Evolutionary conservation across 2,113 vertebrate genomes (phyloP).

Genomic region (Tretioscincus oriximinensis): DNA sequence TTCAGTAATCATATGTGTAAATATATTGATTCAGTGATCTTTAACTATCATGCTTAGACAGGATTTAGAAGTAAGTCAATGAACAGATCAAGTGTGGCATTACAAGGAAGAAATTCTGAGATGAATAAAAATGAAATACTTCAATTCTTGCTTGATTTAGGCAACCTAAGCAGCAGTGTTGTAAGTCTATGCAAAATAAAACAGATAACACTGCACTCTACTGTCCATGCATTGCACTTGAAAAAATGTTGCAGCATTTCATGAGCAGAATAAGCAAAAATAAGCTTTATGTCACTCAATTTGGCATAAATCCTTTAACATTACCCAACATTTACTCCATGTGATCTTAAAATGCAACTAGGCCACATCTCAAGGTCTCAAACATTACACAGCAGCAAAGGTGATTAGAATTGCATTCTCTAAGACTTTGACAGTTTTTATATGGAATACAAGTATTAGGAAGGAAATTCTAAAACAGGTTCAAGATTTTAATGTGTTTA

Average conservation of each 20-base stretch:
- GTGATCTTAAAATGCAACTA: not conserved
- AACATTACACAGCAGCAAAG: not conserved
- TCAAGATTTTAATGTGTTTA: not conserved
- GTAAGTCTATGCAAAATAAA: not conserved
- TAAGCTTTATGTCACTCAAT: no score
- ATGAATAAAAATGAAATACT: not conserved
- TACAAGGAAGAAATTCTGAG: not conserved
- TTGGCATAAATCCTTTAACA: not conserved
- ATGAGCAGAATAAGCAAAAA: not conserved
- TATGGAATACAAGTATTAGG: no score
- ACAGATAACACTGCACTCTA: conserved; percentile 28
- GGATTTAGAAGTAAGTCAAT: not conserved
- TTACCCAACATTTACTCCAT: not conserved
- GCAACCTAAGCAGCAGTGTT: not conserved
- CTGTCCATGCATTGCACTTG: conserved; percentile 17
- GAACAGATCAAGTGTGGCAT: no score
- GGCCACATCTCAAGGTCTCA: not conserved
- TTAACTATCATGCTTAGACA: not conserved
- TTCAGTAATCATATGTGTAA: no score
- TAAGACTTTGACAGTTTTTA: not conserved
- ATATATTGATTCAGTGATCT: not conserved
- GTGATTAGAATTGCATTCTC: not conserved
- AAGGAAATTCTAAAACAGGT: not conserved
- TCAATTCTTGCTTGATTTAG: not conserved
- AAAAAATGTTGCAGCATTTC: not conserved